Evolutionary conservation across 2,888 invertebrate species (phyloP).

Genomic region (Globia sparganii): DNA sequence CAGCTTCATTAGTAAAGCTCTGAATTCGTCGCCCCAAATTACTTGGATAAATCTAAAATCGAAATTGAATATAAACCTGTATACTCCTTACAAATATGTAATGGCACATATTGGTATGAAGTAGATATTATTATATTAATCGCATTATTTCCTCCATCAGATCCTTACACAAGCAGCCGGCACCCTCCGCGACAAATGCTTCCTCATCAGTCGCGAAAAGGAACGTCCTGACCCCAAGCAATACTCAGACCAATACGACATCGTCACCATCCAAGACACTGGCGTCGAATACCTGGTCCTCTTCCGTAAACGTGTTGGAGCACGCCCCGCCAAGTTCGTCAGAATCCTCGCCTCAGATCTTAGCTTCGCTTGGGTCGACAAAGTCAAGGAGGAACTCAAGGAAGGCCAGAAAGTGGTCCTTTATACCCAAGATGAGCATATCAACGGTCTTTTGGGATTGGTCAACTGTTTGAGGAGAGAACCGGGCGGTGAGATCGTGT

Average conservation of each 20-base stretch:
- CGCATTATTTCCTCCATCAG: slow-evolving; percentile 65
- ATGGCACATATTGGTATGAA: background rate
- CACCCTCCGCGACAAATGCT: slow-evolving; percentile 91
- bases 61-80: background rate
- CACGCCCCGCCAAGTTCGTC: slow-evolving; percentile 86
- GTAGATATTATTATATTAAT: background rate
- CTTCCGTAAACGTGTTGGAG: slow-evolving; percentile 86
- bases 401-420: slow-evolving; percentile 91
- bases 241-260: slow-evolving; percentile 84
- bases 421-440: slow-evolving; percentile 92
- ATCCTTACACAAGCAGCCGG: slow-evolving; percentile 84
- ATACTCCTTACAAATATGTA: background rate
- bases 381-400: slow-evolving; percentile 84
- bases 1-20: background rate
- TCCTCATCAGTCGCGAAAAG: slow-evolving; percentile 91
- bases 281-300: slow-evolving; percentile 89
- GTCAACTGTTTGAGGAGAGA: slow-evolving; percentile 96
- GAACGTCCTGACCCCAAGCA: slow-evolving; percentile 84
- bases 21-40: background rate
- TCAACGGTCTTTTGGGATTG: slow-evolving; percentile 96
- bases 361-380: slow-evolving; percentile 89
- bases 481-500: slow-evolving; percentile 92
- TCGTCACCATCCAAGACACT: slow-evolving; percentile 87
- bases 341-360: slow-evolving; percentile 82
- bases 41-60: background rate